Base-by-base conservation (phyloP, 92 coral and sea anemone species). In the Umimayanthus kanabou region DNA sequence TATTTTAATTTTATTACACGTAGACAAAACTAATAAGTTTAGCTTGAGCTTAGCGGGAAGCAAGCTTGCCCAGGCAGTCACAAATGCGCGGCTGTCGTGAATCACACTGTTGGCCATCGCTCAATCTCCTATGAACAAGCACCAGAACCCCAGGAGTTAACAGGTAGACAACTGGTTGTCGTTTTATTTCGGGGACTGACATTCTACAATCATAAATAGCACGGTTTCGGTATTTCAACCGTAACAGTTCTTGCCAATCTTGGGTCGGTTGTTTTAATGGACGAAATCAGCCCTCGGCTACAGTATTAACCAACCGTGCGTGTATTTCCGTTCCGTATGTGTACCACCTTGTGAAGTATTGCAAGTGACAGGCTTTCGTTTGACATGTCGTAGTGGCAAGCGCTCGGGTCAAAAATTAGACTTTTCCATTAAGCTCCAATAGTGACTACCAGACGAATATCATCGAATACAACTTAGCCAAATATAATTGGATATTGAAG, bases 31-130 rank as follows among this genome's bases (percentile, higher is more conserved):
- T 57, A 58, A 80, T 39, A 80, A 39, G 72, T 82, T 67, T 43
- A 83, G 69, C 79, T 47, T 22, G 66, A 43, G 25, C 87, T 1
- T 83, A 83, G 87, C 79, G 79, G 77, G 87, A 83, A 29, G 87
- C 57, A 20, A 43, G 47, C 16, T 45, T 43, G 57, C 39, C 50
- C 6, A 22, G 53, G 57, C 29, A 61, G 73, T 70, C 42, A 33
- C 37, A 5, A 40, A 20, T 65, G 16, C 29, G 39, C 22, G 57
- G 33, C 49, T 64, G 55, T 40, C 53, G 2, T 81, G 37, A 39
- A 18, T 75, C 53, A 11, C 76, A 25, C 61, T 64, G 85, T 28
- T 28, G 65, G 76, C 87, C 15, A 8, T 45, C 14, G 9, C 45
- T 29, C 16, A 70, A 9, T 37, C 25, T 39, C 79, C 79, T 75